Conservation (phyloP, 2,797 vertebrate species). For the Lycodopsis pacificus region DNA sequence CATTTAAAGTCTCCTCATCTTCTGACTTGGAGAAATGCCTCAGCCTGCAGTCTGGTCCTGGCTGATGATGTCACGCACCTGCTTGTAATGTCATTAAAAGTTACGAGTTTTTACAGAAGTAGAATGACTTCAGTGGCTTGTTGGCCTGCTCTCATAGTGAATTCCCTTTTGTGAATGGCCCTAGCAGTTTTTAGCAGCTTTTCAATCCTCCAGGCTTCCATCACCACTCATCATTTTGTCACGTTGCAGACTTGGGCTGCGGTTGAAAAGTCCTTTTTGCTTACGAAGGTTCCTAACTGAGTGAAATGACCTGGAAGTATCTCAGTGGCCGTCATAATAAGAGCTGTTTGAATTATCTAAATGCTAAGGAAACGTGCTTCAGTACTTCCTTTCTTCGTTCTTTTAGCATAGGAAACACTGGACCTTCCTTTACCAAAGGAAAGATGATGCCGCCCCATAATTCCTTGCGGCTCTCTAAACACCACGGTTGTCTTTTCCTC, state of each 20-base stretch:
- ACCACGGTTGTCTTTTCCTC: too few relatives aligned
- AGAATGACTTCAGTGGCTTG: not conserved
- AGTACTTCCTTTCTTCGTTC: too few relatives aligned
- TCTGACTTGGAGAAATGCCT: not conserved
- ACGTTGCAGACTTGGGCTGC: not conserved
- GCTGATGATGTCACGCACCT: slow-evolving; percentile 21
- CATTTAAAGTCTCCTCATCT: slow-evolving; percentile 25
- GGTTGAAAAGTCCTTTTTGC: too few relatives aligned
- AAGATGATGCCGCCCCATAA: too few relatives aligned
- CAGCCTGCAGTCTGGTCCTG: not conserved
- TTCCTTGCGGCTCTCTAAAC: too few relatives aligned
- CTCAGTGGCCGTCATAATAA: too few relatives aligned
- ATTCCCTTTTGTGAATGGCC: slow-evolving; percentile 2
- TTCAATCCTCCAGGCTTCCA: not conserved
- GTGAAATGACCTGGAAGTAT: too few relatives aligned
- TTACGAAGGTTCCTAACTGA: too few relatives aligned
- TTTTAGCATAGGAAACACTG: too few relatives aligned
- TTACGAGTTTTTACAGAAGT: not conserved
- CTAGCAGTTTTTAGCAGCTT: not conserved
- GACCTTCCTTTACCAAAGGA: too few relatives aligned
- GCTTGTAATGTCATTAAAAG: slow-evolving; percentile 2
- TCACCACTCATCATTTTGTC: not conserved
- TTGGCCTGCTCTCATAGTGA: not conserved
- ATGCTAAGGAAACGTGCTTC: too few relatives aligned
- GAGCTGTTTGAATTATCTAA: too few relatives aligned